A percentile compares a stretch with the other conserved stretches of the same genome.
phyloP scores from a whole-genome alignment of 2,888 invertebrate species.

The Amblyteles armatorius region DNA sequence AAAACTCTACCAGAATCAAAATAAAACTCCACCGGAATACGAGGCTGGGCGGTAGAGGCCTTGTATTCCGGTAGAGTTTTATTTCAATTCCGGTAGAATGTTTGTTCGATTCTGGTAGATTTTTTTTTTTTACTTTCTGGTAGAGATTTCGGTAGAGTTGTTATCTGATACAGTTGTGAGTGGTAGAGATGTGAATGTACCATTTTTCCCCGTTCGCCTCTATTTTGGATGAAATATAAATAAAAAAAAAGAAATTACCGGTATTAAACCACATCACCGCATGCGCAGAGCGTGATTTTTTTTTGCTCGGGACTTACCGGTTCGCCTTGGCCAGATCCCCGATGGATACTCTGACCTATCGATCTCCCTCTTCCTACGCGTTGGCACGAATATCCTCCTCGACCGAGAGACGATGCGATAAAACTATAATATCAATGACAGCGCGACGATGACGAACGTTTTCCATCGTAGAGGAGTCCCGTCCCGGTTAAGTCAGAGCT shows the following conservation, averaged over 20 bases:
- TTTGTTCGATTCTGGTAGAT: no score
- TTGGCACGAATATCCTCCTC: conserved; percentile 15
- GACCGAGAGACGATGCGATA: neutral
- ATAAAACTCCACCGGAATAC: no score
- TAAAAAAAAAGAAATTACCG: neutral
- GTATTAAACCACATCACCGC: neutral
- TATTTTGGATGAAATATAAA: neutral
- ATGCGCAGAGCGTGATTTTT: neutral
- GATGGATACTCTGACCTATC: conserved; percentile 26
- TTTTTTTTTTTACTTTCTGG: no score
- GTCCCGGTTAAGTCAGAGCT: conserved; percentile 31
- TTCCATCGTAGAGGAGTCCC: conserved; percentile 25
- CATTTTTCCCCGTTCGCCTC: neutral
- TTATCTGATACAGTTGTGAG: no score
- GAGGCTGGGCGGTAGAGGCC: no score
- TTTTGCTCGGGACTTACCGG: conserved; percentile 48
- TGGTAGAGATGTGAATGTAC: no score
- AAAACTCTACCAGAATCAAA: no score
- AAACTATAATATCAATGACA: conserved; percentile 12
- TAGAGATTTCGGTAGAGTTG: no score
- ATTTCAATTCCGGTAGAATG: no score
- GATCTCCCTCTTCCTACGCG: conserved; percentile 21
- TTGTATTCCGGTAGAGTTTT: no score
- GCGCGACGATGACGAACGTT: conserved; percentile 20
- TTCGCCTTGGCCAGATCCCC: conserved; percentile 39